Base-by-base conservation (phyloP, 1,140 invertebrate genomes). In the Chironomus tepperi region DNA sequence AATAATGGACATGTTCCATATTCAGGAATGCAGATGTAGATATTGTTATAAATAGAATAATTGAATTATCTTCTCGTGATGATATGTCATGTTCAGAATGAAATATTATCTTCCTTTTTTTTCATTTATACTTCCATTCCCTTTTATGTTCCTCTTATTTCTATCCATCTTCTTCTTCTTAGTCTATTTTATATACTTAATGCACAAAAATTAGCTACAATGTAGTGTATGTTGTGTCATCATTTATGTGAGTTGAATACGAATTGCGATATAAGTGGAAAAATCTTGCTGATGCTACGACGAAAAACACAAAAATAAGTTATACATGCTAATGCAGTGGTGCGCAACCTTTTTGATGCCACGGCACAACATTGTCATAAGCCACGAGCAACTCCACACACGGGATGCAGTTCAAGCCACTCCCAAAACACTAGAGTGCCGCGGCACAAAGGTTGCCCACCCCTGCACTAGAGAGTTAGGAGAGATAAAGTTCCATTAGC, bases 181-280 rank as follows among this genome's bases (percentile, higher is more conserved):
- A n/a, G 24, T 57, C n/a, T 15, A n/a, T 57, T 15, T 57, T 57
- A 57, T 57, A 57, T n/a, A 57, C n/a, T 57, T 57, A 57, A 57
- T 57, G 47, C 47, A 57, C 47, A 57, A 57, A 57, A 57, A 57
- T 57, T 57, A 57, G 47, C 47, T 57, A 57, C 47, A 57, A 57
- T 57, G 47, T 57, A 57, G 47, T 57, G 47, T 57, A 57, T 57
- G 47, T 57, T 57, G 47, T 57, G 47, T 57, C 47, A 57, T 57
- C 47, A 57, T 57, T 57, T 57, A 57, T 57, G 47, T 57, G 47
- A 57, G 47, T 15, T 57, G 47, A 57, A 57, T 57, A 57, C 8
- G 47, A 57, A 57, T 57, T 57, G 47, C 47, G 47, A 57, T 15
- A 57, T 15, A 57, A 57, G 47, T 57, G 47, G 47, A 57, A 57